Evolutionary conservation across 2,113 vertebrate genomes (phyloP).

Genomic region (Saccopteryx bilineata): DNA sequence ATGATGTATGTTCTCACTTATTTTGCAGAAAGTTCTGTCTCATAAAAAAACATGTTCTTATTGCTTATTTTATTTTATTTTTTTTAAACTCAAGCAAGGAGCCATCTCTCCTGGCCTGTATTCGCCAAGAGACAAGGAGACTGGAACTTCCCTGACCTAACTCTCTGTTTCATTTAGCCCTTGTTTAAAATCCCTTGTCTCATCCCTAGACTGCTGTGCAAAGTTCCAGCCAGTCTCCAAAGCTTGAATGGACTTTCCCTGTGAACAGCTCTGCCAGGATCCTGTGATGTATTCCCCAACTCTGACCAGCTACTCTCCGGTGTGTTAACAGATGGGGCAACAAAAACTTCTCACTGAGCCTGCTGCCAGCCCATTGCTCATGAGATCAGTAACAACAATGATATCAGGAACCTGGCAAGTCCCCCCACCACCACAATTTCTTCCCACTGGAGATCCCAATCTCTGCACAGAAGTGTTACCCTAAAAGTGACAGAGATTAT

Average conservation of each 20-base stretch:
- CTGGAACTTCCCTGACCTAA: not conserved
- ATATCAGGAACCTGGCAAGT: not conserved
- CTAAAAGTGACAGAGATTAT: not conserved
- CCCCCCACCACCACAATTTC: not conserved
- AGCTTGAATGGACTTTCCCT: not conserved
- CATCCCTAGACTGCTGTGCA: not conserved
- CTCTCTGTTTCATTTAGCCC: not conserved
- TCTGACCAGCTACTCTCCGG: not conserved
- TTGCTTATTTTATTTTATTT: not conserved
- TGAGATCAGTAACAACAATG: not conserved
- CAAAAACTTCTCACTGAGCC: not conserved
- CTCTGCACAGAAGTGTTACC: not conserved
- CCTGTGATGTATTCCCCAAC: not conserved
- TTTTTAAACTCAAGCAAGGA: slow-evolving; percentile 37
- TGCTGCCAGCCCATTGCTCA: not conserved
- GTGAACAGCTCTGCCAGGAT: not conserved
- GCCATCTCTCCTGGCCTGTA: not conserved
- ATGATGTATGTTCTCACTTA: no score
- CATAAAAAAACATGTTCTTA: not conserved
- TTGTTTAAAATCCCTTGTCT: not conserved
- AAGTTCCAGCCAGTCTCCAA: not conserved
- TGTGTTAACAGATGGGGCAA: not conserved
- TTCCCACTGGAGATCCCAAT: not conserved
- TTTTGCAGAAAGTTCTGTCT: slow-evolving; percentile 21
- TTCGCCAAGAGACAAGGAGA: not conserved